A percentile compares a stretch with the other conserved stretches of the same genome.
Conservation (phyloP, 2,113 vertebrate genomes). For the Cheilinus undulatus region DNA sequence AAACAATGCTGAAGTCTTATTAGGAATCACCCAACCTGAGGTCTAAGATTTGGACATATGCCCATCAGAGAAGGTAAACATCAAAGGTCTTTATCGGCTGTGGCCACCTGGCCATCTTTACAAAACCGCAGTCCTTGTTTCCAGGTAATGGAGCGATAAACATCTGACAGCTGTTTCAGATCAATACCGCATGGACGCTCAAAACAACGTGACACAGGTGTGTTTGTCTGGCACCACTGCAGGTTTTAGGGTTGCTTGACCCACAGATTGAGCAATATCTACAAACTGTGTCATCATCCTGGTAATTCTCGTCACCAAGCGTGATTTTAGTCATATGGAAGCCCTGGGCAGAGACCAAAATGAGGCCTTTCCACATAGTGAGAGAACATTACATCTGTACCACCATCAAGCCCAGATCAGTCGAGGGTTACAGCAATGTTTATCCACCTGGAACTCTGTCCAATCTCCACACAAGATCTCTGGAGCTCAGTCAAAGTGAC, state of each 20-base stretch:
- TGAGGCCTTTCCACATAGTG: too few relatives aligned
- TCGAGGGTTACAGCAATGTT: too few relatives aligned
- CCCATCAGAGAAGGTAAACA: slow-evolving; percentile 60
- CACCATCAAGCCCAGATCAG: too few relatives aligned
- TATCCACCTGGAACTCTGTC: too few relatives aligned
- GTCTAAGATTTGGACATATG: slow-evolving; percentile 27
- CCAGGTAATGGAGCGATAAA: slow-evolving; percentile 54
- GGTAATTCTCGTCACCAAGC: background rate
- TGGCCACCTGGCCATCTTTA: background rate
- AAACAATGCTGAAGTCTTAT: slow-evolving; percentile 31
- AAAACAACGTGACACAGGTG: slow-evolving; percentile 48
- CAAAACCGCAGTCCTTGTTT: slow-evolving; percentile 43
- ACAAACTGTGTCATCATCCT: slow-evolving; percentile 29
- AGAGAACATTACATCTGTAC: too few relatives aligned
- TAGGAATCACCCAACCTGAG: slow-evolving; percentile 6
- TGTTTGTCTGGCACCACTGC: slow-evolving; percentile 49
- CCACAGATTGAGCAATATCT: slow-evolving; percentile 37
- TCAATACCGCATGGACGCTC: slow-evolving; percentile 64
- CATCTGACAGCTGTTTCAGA: slow-evolving; percentile 73
- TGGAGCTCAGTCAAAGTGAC: too few relatives aligned
- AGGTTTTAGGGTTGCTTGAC: slow-evolving; percentile 42
- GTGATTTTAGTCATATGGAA: too few relatives aligned
- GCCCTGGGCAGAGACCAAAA: too few relatives aligned
- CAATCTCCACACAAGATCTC: too few relatives aligned
- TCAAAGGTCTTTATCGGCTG: slow-evolving; percentile 55